Conservation (phyloP, 2,888 invertebrate genomes). For the Craniophora ligustri region DNA sequence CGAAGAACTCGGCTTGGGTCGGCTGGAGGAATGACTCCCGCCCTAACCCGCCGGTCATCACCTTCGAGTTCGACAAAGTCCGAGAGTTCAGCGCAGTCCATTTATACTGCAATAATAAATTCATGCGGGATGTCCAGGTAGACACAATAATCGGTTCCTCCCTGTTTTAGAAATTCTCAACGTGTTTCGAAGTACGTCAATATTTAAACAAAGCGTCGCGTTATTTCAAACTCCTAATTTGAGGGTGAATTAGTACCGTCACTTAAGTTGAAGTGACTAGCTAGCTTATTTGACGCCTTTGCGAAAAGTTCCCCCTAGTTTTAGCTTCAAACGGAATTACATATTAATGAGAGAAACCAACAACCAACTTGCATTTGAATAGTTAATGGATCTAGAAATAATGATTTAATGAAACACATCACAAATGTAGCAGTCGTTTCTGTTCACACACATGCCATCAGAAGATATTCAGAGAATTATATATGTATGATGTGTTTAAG, state of each 20-base stretch:
- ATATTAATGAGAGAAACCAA: too few species aligned
- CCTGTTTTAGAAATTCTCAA: conserved; percentile 22
- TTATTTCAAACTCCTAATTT: conserved; percentile 27
- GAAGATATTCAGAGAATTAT: too few species aligned
- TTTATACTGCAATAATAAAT: conserved; percentile 95
- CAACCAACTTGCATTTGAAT: too few species aligned
- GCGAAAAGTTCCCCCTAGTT: too few species aligned
- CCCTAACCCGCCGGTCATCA: conserved; percentile 90
- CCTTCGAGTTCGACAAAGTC: conserved; percentile 95
- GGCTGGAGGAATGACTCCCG: conserved; percentile 95
- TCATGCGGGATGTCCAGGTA: conserved; percentile 94
- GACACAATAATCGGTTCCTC: conserved; percentile 25
- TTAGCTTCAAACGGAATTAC: too few species aligned
- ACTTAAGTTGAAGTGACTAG: neutral
- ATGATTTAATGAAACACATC: too few species aligned
- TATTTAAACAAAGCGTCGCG: conserved; percentile 29
- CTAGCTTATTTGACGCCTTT: too few species aligned
- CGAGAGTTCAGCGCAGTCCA: conserved; percentile 95
- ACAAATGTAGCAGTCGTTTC: too few species aligned
- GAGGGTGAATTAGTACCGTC: conserved; percentile 8
- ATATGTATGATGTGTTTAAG: too few species aligned
- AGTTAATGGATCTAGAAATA: too few species aligned
- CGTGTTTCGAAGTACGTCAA: conserved; percentile 16
- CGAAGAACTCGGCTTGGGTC: conserved; percentile 93
- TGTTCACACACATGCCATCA: too few species aligned